A percentile compares a stretch with the other conserved stretches of the same genome.
Evolutionary conservation across 2,797 vertebrate genomes (phyloP).

Genomic region (Triplophysa yarkandensis): DNA sequence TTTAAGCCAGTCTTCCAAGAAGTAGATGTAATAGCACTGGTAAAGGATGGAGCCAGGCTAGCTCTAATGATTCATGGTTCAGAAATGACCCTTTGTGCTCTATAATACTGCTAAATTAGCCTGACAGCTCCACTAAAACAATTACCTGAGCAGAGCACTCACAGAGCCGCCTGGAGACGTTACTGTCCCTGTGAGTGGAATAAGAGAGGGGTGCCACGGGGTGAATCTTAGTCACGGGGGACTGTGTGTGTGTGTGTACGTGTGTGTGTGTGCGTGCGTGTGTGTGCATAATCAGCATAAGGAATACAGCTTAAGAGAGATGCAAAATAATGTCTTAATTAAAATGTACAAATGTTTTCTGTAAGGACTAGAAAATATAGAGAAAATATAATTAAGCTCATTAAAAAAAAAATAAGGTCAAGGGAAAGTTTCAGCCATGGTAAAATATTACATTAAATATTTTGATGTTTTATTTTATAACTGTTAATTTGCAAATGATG

Average conservation of each 20-base stretch:
- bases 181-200: conserved; percentile 25
- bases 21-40: conserved; percentile 34
- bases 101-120: conserved; percentile 59
- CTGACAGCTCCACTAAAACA: conserved; percentile 70
- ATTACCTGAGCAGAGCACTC: conserved; percentile 56
- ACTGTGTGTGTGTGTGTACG: conserved; percentile 35
- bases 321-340: background rate
- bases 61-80: conserved; percentile 64
- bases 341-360: background rate
- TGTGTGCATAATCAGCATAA: background rate
- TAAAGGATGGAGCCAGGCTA: conserved; percentile 40
- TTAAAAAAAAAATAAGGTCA: background rate
- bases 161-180: conserved; percentile 36
- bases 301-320: background rate
- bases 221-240: background rate
- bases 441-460: too few relatives aligned
- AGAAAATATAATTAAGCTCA: background rate
- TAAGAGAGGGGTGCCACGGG: conserved; percentile 5
- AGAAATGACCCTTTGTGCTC: conserved; percentile 64
- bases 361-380: background rate
- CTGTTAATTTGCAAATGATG: too few relatives aligned
- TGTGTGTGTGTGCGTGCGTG: conserved; percentile 19
- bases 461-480: too few relatives aligned
- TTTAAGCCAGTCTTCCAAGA: conserved; percentile 35
- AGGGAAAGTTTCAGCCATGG: background rate